A percentile compares a stretch with the other conserved stretches of the same genome.
Evolutionary conservation across 2,113 vertebrate genomes (phyloP).

Genomic region (Beaufortia kweichowensis): DNA sequence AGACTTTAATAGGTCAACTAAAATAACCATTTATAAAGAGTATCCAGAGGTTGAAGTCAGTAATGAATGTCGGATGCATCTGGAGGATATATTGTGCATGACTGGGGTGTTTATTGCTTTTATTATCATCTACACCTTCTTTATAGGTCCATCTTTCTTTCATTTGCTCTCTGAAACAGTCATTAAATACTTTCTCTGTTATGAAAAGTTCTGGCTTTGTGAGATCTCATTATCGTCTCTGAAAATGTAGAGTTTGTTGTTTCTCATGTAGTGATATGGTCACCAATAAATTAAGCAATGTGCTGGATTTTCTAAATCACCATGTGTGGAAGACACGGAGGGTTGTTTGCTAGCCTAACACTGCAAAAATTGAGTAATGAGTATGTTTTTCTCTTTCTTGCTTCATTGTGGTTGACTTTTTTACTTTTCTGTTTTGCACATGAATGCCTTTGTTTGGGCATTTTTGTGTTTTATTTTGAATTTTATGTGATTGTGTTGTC

Average conservation of each 20-base stretch:
- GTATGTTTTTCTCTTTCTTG: neutral
- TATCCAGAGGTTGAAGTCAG: conserved; percentile 14
- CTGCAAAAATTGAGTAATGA: neutral
- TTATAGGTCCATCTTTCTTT: conserved; percentile 41
- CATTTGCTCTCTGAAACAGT: conserved; percentile 30
- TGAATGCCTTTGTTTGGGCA: conserved; percentile 9
- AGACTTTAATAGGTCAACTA: neutral
- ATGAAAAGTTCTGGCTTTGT: conserved; percentile 39
- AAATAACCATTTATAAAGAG: neutral
- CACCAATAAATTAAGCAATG: conserved; percentile 48
- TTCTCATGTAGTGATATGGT: conserved; percentile 44
- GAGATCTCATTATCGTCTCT: conserved; percentile 43
- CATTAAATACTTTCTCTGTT: conserved; percentile 16
- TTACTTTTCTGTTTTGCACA: neutral
- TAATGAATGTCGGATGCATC: neutral
- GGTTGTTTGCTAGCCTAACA: neutral
- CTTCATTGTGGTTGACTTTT: conserved; percentile 1
- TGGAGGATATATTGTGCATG: conserved; percentile 16
- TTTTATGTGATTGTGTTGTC: no score
- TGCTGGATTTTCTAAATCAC: conserved; percentile 6
- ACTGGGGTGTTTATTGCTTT: conserved; percentile 32
- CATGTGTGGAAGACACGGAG: neutral
- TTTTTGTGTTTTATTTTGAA: neutral
- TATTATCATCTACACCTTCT: conserved; percentile 22
- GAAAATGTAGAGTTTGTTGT: conserved; percentile 33